A percentile compares a stretch with the other conserved stretches of the same genome.
These are phyloP conservation scores for Tribolium madens DNA, from an alignment of 1,140 invertebrate genomes.

Conservation along the genomic window DNA sequence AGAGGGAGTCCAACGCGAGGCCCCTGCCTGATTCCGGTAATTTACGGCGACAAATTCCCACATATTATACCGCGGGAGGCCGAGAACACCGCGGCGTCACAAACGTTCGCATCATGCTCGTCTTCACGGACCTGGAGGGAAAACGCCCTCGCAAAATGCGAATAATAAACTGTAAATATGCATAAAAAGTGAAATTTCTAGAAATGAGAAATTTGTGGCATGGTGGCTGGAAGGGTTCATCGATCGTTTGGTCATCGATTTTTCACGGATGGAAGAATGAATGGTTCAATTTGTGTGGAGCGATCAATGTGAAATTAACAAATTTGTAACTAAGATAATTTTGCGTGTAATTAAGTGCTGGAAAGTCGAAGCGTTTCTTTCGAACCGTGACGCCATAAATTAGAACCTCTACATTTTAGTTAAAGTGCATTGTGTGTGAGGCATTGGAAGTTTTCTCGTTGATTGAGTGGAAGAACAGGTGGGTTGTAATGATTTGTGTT, in stretches of 20 bases:
- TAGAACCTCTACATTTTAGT: slow-evolving; percentile 50
- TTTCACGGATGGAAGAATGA: slow-evolving; percentile 28
- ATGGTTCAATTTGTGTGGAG: slow-evolving; percentile 48
- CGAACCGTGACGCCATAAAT: slow-evolving; percentile 61
- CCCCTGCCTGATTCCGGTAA: slow-evolving; percentile 54
- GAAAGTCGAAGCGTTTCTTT: slow-evolving; percentile 58
- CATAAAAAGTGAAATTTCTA: background rate
- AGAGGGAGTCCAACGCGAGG: slow-evolving; percentile 36
- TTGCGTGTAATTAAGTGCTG: slow-evolving; percentile 62
- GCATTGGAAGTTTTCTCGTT: slow-evolving; percentile 40
- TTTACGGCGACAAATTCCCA: slow-evolving; percentile 59
- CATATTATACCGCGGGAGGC: slow-evolving; percentile 57
- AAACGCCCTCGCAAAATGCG: background rate
- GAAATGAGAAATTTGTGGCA: no score
- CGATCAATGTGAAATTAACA: slow-evolving; percentile 61
- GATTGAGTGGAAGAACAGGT: slow-evolving; percentile 48
- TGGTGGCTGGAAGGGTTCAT: no score
- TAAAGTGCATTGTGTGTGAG: slow-evolving; percentile 48
- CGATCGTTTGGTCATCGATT: slow-evolving; percentile 29
- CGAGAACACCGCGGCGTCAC: slow-evolving; percentile 47
- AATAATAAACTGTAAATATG: no score
- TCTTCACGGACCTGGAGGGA: slow-evolving; percentile 12
- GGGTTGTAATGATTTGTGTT: slow-evolving; percentile 49
- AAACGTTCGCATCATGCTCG: slow-evolving; percentile 8
- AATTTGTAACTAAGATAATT: slow-evolving; percentile 63